Percentiles rank a stretch among this genome's conserved stretches.
Conservation (phyloP, 2,797 vertebrate species). For the Neoniphon sammara region DNA sequence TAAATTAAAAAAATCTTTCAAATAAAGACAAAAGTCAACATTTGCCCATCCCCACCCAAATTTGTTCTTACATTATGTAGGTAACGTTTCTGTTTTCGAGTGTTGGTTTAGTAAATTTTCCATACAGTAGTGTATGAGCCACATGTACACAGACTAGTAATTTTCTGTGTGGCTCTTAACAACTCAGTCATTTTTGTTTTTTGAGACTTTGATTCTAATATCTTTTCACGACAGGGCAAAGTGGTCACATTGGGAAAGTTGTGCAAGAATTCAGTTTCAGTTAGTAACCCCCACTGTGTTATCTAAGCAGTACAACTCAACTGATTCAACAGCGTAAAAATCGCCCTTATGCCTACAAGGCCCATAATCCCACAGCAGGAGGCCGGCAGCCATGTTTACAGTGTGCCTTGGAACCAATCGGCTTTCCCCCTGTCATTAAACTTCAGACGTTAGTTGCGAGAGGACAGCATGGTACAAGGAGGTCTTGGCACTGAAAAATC, state of each 20-base stretch:
- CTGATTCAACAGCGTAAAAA: conserved; percentile 62
- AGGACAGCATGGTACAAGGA: conserved; percentile 68
- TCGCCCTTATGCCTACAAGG: conserved; percentile 61
- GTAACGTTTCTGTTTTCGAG: conserved; percentile 39
- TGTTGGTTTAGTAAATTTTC: conserved; percentile 37
- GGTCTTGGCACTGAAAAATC: conserved; percentile 77
- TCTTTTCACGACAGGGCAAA: conserved; percentile 55
- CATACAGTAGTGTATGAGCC: not conserved
- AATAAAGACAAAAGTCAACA: conserved; percentile 66
- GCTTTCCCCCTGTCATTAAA: conserved; percentile 50
- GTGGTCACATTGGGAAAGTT: conserved; percentile 47
- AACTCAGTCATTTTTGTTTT: conserved; percentile 32
- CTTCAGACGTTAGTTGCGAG: conserved; percentile 64
- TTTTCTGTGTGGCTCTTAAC: conserved; percentile 50
- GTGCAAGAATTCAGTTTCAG: conserved; percentile 67
- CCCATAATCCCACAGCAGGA: conserved; percentile 68
- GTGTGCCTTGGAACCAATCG: conserved; percentile 63
- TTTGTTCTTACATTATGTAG: conserved; percentile 50
- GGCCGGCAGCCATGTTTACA: conserved; percentile 74
- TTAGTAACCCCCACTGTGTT: conserved; percentile 54
- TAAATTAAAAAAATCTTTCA: conserved; percentile 69
- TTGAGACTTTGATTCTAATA: conserved; percentile 33
- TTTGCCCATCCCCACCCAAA: conserved; percentile 24
- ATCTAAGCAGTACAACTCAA: conserved; percentile 60
- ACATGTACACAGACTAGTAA: conserved; percentile 54